Conservation (phyloP, 2,797 vertebrate species). For the Ispidina picta region DNA sequence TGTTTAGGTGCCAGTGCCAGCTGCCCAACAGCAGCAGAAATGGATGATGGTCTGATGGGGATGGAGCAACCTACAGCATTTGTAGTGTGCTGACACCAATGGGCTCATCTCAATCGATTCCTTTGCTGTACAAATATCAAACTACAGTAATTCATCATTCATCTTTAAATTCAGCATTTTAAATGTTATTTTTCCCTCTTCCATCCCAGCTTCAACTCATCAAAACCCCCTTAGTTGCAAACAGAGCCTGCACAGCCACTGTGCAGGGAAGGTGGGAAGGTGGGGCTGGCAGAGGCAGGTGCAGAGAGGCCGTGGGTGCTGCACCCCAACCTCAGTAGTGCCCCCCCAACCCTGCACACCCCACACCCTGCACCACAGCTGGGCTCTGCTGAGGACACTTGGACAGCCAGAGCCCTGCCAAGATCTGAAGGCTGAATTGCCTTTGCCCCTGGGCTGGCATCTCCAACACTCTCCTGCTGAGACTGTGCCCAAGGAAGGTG, state of each 20-base stretch:
- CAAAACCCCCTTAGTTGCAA: neutral
- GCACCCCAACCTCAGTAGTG: neutral
- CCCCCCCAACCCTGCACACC: neutral
- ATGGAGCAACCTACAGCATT: neutral
- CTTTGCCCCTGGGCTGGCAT: too few relatives aligned
- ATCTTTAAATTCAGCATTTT: neutral
- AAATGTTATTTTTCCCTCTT: neutral
- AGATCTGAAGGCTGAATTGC: neutral
- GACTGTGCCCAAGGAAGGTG: neutral
- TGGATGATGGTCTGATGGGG: neutral
- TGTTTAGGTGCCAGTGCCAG: neutral
- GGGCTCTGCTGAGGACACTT: neutral
- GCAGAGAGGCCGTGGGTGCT: neutral
- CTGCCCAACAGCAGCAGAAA: neutral
- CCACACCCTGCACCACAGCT: accelerated
- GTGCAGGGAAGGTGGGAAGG: neutral
- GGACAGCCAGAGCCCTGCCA: neutral
- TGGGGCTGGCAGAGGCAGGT: accelerated
- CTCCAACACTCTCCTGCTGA: neutral
- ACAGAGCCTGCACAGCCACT: neutral
- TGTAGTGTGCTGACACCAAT: neutral
- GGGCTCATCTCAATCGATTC: neutral
- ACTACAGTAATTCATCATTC: neutral
- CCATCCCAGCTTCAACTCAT: neutral
- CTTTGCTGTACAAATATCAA: neutral